Percentiles rank a stretch among this genome's conserved stretches.
These are phyloP conservation scores for Sebastes iracundus DNA, from an alignment of 2,797 vertebrate genomes.

Conservation along the genomic window DNA sequence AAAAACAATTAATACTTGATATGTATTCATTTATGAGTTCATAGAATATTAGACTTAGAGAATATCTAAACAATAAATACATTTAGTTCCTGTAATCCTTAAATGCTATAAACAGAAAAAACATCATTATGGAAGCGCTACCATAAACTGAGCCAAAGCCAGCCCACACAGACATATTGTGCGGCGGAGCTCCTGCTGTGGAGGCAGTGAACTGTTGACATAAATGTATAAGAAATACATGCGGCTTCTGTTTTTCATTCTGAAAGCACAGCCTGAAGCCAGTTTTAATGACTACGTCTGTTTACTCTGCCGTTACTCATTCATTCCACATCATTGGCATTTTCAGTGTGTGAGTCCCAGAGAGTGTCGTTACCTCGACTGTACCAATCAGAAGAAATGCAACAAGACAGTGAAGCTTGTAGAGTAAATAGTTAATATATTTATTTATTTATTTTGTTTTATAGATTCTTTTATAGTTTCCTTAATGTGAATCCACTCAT, in stretches of 20 bases:
- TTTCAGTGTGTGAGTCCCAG: not conserved
- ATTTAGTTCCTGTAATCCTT: not conserved
- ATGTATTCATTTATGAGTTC: not conserved
- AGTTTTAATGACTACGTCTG: conserved; percentile 34
- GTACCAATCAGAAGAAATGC: not conserved
- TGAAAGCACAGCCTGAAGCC: conserved; percentile 30
- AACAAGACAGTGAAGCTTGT: not conserved
- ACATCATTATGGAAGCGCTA: not conserved
- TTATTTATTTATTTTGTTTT: not conserved
- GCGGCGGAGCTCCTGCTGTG: conserved; percentile 2
- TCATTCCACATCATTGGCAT: conserved; percentile 14
- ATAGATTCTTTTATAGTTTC: not conserved
- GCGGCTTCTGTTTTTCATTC: conserved; percentile 22
- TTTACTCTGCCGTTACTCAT: conserved; percentile 20
- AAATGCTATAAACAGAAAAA: not conserved
- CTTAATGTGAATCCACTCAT: not conserved
- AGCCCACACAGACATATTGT: conserved; percentile 16
- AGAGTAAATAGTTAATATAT: not conserved
- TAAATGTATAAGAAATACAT: conserved; percentile 24
- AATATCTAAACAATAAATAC: not conserved
- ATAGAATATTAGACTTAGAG: not conserved
- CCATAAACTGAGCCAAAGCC: not conserved
- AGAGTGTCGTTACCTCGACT: not conserved
- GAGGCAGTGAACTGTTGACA: conserved; percentile 28
- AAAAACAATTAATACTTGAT: too few species aligned